Evolutionary conservation across 2,888 invertebrate genomes (phyloP).

Genomic region (Tenodera sinensis): DNA sequence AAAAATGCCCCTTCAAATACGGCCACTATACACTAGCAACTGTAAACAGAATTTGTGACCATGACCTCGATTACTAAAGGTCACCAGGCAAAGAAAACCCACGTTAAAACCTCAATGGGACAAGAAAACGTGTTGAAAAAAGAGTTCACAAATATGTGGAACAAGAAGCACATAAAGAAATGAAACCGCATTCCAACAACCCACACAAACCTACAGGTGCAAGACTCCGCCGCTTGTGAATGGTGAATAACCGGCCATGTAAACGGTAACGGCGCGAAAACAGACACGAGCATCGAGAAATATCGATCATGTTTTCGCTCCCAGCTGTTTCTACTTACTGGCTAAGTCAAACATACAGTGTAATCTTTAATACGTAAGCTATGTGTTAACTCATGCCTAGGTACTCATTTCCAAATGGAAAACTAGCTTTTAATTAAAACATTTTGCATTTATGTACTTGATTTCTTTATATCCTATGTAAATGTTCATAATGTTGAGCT

Average conservation of each 20-base stretch:
- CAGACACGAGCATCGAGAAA: not conserved
- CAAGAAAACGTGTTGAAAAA: not conserved
- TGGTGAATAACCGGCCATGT: not conserved
- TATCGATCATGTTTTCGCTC: not conserved
- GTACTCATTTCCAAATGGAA: too few relatives aligned
- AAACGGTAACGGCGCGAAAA: not conserved
- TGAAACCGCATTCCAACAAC: not conserved
- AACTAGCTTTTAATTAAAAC: too few relatives aligned
- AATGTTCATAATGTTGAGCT: too few relatives aligned
- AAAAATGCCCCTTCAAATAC: too few relatives aligned
- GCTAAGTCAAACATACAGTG: too few relatives aligned
- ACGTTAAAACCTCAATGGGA: not conserved
- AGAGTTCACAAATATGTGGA: not conserved
- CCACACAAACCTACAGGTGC: not conserved
- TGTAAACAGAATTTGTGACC: not conserved
- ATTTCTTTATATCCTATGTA: too few relatives aligned
- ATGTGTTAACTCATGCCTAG: too few relatives aligned
- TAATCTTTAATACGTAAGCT: too few relatives aligned
- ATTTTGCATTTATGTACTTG: too few relatives aligned
- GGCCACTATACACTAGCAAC: not conserved
- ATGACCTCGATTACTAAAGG: not conserved
- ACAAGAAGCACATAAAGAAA: not conserved
- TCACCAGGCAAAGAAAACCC: not conserved
- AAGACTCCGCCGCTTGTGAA: not conserved
- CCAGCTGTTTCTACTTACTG: too few relatives aligned